phyloP scores from a whole-genome alignment of 2,113 vertebrate species.

The Felis chaus region DNA sequence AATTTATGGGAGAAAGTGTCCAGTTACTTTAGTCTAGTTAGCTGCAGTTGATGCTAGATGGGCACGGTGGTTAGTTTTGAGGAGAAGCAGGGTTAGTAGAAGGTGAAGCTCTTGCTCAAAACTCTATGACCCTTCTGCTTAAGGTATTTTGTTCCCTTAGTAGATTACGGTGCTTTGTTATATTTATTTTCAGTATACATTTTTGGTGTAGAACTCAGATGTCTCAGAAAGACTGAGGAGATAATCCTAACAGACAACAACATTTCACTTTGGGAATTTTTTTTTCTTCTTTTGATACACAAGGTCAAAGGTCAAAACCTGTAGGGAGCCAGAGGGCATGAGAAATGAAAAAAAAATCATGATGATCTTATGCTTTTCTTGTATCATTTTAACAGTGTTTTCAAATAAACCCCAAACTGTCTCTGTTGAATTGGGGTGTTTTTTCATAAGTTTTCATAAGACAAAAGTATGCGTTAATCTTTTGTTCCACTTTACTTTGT shows the following conservation, averaged over 20 bases:
- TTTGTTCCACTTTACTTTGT: not conserved
- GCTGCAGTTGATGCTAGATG: not conserved
- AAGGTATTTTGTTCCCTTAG: not conserved
- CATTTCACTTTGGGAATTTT: not conserved
- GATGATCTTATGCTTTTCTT: not conserved
- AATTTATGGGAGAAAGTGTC: not conserved
- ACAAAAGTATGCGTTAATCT: not conserved
- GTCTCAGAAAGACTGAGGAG: not conserved
- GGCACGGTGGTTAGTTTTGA: not conserved
- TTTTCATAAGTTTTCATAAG: not conserved
- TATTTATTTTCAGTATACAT: not conserved
- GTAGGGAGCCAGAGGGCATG: not conserved
- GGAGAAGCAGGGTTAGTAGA: not conserved
- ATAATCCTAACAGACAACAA: not conserved
- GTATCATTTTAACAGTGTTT: constrained; percentile 12
- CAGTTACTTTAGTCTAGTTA: not conserved
- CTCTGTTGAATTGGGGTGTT: not conserved
- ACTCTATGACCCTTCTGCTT: not conserved
- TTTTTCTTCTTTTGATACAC: not conserved
- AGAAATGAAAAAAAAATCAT: not conserved
- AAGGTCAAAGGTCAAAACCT: constrained; percentile 45
- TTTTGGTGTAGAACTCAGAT: constrained; percentile 23
- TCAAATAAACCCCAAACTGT: not conserved
- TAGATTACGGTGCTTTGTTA: not conserved
- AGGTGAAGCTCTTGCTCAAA: not conserved